Evolutionary conservation across 2,888 invertebrate species (phyloP), one percentile per base, ranked within the genome.

Genomic region (Cerastoderma edule): DNA sequence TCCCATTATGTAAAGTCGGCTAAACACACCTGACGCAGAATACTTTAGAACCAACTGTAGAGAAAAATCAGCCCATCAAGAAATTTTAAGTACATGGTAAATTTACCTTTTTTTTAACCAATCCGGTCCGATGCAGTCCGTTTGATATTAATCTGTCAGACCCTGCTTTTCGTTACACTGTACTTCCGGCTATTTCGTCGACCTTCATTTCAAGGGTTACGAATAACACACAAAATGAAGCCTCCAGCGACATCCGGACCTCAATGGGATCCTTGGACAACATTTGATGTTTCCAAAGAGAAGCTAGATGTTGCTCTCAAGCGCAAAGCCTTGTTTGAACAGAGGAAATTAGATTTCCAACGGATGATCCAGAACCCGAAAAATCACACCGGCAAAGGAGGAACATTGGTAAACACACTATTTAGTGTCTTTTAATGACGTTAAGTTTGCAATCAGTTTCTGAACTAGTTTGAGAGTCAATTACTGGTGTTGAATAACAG

Each of bases 251-350:
- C 60, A 22, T n/a, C 27, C 2, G 39, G 10, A n/a, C 60, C 39
- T 1, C 22, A 60, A 67, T 75, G 75, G 75, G 65, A 75, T 22
- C 75, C 75, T 5, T 64, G 46, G 67, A 67, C 28, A 30, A 67
- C 67, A 33, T 75, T 67, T 44, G 57, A 70, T 33, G 35, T 63
- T 6, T 56, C 75, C 0, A 6, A 50, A 44, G 48, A 63, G 28
- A 66, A 75, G 22, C 8, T 71, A 13, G 67, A 67, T 19, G 13
- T 46, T n/a, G 39, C 63, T 2, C 39, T 60, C 48, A 53, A 67
- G n/a, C 66, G 75, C 0, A 71, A 75, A 35, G 67, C 30, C n/a
- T 19, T 67, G 22, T 46, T 33, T 27, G 71, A 67, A 35, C 30
- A 44, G 24, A 71, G 66, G 46, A 75, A 71, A 63, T 27, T 30